Percentiles rank a stretch among this genome's conserved stretches.
Evolutionary conservation across 2,888 invertebrate species (phyloP).

Genomic region (Drosophila neonasuta): DNA sequence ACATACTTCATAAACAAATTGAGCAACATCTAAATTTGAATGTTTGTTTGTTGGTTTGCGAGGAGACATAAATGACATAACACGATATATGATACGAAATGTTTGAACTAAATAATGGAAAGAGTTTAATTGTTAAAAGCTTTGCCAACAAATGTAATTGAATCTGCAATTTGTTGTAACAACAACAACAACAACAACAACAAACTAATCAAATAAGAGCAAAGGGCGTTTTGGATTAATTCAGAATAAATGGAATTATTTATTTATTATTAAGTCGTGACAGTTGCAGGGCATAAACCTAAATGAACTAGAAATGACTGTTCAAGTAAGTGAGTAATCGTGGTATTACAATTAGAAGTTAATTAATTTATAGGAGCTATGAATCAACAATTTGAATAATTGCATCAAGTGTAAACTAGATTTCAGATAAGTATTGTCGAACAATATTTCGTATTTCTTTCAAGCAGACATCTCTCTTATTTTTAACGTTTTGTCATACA

Average conservation of each 20-base stretch:
- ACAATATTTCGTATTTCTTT: no score
- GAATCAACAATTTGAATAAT: background rate
- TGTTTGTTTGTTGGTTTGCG: background rate
- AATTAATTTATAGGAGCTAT: background rate
- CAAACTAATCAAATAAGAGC: background rate
- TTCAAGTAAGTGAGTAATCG: no score
- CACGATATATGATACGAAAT: background rate
- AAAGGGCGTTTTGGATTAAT: background rate
- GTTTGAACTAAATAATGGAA: conserved; percentile 8
- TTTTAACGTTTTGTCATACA: no score
- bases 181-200: background rate
- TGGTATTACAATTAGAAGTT: background rate
- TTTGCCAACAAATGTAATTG: background rate
- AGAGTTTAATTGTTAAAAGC: conserved; percentile 7
- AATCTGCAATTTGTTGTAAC: background rate
- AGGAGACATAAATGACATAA: background rate
- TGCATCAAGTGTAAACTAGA: no score
- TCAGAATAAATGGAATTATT: background rate
- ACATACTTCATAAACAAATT: conserved; percentile 17
- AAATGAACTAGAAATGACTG: no score
- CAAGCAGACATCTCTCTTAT: no score
- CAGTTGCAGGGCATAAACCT: no score
- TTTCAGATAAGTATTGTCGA: no score
- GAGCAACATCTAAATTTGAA: conserved; percentile 17
- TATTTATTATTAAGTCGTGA: no score